Evolutionary conservation across 2,113 vertebrate species (phyloP), one percentile per base, ranked within the genome.

Genomic region (human (Homo sapiens)): DNA sequence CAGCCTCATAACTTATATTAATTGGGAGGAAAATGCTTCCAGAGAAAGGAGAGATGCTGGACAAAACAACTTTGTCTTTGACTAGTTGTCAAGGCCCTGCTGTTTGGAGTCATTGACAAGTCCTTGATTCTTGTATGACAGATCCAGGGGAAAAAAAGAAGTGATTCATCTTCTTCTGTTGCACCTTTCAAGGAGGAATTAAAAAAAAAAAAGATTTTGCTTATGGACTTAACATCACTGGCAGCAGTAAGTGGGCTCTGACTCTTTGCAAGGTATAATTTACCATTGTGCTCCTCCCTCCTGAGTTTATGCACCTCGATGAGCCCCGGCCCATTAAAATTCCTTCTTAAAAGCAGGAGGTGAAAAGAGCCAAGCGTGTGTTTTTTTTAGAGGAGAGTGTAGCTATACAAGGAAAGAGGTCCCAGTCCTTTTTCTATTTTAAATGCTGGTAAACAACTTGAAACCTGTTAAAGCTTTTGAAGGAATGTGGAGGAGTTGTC

Each of bases 341-440:
- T 98, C 97, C 82, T 98, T 97, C 96, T 97, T 97, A 93, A 98
- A 97, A 97, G 97, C 97, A 64, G 57, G 72, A 98, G 95, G 97
- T 97, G 93, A 97, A 98, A 64, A 96, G 96, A 85, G 59, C 93
- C 96, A 97, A 89, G 89, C 90, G 4, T 55, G 64, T 94, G 78
- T 78, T 94, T 96, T 97, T 89, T 94, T 72, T 38, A 70, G 68
- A 93, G 30, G 89, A 76, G 89, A 88, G 75, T 92, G 66, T 43
- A 79, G 80, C 83, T 90, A 18, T 72, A 50, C 64, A 72, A 84
- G 48, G 78, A 55, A 89, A 81, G n/a, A 48, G 64, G 61, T 59
- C 55, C 57, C n/a, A 16, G 57, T 61, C 38, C 92, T 32, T 95
- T 96, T 92, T 78, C 95, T 92, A 75, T 96, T 97, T 94, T 96